phyloP scores from a whole-genome alignment of 1,140 invertebrate genomes.

The Procambarus clarkii region DNA sequence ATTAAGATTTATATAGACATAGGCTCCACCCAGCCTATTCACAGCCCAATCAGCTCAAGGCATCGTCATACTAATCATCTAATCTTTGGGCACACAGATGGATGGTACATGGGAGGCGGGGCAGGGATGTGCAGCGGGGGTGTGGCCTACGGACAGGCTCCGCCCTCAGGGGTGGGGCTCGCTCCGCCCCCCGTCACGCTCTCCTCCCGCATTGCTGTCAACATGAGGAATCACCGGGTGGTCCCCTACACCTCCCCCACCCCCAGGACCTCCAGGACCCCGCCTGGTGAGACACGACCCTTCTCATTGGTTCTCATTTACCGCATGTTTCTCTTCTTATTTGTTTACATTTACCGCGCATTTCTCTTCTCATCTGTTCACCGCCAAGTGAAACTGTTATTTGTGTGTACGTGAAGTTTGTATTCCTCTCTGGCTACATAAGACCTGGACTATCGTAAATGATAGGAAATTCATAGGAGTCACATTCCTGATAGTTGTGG shows the following conservation, averaged over 20 bases:
- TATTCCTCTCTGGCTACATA: no score
- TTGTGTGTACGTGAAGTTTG: no score
- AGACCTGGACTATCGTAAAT: no score
- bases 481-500: no score
- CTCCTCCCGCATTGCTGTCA: conserved; percentile 44
- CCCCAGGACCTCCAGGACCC: conserved; percentile 43
- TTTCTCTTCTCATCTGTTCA: no score
- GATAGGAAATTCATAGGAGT: no score
- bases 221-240: conserved; percentile 45
- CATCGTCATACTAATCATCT: conserved; percentile 14
- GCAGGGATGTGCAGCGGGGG: conserved; percentile 40
- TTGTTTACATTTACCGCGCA: background rate
- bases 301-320: no score
- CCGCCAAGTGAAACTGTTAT: no score
- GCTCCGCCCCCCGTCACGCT: conserved; percentile 39
- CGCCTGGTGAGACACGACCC: conserved; percentile 23
- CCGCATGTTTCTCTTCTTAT: background rate
- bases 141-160: conserved; percentile 54
- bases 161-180: conserved; percentile 12
- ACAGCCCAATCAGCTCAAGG: background rate
- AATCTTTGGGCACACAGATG: conserved; percentile 34
- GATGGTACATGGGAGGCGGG: conserved; percentile 51
- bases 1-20: background rate
- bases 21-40: background rate
- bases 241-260: conserved; percentile 56